Evolutionary conservation across 2,888 invertebrate genomes (phyloP).

Genomic region (Notodonta ziczac): DNA sequence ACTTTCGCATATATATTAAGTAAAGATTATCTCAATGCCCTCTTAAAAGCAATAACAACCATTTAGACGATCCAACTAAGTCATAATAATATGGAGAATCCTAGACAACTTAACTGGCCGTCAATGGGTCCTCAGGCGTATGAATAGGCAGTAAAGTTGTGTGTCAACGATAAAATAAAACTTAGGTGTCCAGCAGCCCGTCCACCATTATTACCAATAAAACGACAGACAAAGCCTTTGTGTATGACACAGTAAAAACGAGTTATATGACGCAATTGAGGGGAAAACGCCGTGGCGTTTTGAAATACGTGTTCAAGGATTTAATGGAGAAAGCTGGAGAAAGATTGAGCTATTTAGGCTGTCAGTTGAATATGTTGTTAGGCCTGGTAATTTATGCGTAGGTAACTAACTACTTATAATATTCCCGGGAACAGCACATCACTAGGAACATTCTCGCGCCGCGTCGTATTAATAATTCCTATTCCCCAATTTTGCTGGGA

Average conservation of each 20-base stretch:
- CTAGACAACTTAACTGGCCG: slow-evolving; percentile 22
- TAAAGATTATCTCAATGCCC: neutral
- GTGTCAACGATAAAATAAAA: slow-evolving; percentile 42
- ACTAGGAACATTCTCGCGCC: too few relatives aligned
- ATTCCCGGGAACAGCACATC: too few relatives aligned
- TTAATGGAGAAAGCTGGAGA: too few relatives aligned
- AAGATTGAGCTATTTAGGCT: too few relatives aligned
- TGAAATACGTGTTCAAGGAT: neutral
- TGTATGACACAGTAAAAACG: slow-evolving; percentile 29
- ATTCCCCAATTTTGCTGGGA: too few relatives aligned
- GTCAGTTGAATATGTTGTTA: too few relatives aligned
- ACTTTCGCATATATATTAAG: too few relatives aligned
- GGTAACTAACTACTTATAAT: too few relatives aligned
- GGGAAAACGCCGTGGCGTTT: neutral
- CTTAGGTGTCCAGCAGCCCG: slow-evolving; percentile 20
- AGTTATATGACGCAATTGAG: slow-evolving; percentile 19
- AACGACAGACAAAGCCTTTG: slow-evolving; percentile 30
- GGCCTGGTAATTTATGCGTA: too few relatives aligned
- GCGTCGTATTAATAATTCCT: too few relatives aligned
- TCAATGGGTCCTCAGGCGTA: slow-evolving; percentile 23
- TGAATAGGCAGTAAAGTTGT: slow-evolving; percentile 40
- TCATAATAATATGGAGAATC: neutral
- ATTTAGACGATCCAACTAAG: neutral
- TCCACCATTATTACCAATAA: slow-evolving; percentile 36
- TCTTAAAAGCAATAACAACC: neutral